Conservation (phyloP, 2,888 invertebrate genomes). For the Meiosimyza platycephala region DNA sequence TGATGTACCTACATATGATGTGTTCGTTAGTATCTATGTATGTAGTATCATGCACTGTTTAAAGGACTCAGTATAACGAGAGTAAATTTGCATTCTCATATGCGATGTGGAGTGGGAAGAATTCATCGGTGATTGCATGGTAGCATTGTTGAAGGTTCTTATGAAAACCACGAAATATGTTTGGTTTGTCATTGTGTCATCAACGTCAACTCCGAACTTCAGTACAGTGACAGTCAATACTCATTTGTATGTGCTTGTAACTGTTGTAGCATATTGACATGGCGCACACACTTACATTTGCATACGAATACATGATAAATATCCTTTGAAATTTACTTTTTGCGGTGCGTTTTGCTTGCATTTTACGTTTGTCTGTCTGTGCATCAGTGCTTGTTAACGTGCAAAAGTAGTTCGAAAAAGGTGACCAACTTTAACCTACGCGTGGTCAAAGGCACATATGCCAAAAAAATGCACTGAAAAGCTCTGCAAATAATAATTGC, state of each 20-base stretch:
- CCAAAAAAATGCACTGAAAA: too few relatives aligned
- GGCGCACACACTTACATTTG: constrained; percentile 35
- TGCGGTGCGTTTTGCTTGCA: constrained; percentile 38
- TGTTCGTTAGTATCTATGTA: too few relatives aligned
- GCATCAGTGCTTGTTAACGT: constrained; percentile 21
- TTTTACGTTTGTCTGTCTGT: constrained; percentile 41
- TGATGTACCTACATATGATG: too few relatives aligned
- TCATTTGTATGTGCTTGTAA: not conserved
- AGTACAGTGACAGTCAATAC: not conserved
- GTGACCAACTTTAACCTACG: too few relatives aligned
- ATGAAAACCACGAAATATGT: constrained; percentile 64
- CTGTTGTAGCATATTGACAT: constrained; percentile 24
- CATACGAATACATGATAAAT: constrained; percentile 31
- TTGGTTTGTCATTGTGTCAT: constrained; percentile 58
- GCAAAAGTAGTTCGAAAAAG: too few relatives aligned
- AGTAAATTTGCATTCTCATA: constrained; percentile 22
- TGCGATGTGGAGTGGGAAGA: not conserved
- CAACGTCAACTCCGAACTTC: constrained; percentile 6
- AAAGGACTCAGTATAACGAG: too few relatives aligned
- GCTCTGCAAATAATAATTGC: too few relatives aligned
- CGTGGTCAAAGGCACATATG: too few relatives aligned
- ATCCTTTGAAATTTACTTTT: constrained; percentile 38
- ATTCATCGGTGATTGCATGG: constrained; percentile 26
- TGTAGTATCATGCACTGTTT: too few relatives aligned
- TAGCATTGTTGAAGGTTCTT: constrained; percentile 44